These are phyloP conservation scores for Grantiella picta DNA, from an alignment of 2,113 vertebrate species.

Conservation along the genomic window DNA sequence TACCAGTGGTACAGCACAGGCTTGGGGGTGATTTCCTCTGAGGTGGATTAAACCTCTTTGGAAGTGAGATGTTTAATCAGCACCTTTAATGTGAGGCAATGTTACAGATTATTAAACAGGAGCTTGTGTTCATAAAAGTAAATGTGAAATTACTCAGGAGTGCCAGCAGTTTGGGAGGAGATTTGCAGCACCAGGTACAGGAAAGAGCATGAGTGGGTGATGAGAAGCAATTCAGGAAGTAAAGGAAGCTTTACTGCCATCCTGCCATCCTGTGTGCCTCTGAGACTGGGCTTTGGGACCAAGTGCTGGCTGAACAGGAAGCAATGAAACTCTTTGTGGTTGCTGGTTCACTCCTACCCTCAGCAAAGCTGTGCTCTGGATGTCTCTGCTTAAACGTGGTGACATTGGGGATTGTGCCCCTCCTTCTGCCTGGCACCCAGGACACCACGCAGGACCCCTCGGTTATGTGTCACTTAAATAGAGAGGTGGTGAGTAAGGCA, in stretches of 20 bases:
- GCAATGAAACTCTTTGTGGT: background rate
- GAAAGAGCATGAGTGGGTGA: background rate
- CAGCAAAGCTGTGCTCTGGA: background rate
- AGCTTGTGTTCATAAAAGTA: background rate
- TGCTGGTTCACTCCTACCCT: background rate
- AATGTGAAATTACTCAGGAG: background rate
- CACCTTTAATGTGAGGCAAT: background rate
- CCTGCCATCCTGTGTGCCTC: background rate
- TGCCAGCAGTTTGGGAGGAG: background rate
- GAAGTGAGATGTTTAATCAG: constrained; percentile 22
- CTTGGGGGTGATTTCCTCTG: background rate
- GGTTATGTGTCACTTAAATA: background rate
- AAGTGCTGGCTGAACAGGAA: background rate
- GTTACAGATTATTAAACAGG: background rate
- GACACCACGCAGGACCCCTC: background rate
- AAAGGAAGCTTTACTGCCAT: background rate
- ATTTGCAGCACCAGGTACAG: background rate
- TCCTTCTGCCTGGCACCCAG: background rate
- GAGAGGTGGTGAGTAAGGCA: background rate
- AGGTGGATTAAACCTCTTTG: background rate
- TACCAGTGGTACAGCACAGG: background rate
- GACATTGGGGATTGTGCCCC: background rate
- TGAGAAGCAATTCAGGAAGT: background rate
- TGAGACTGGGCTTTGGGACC: background rate
- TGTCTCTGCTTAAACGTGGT: too few species aligned